Conservation (phyloP, 2,113 vertebrate species). For the Typhlomys cinereus region DNA sequence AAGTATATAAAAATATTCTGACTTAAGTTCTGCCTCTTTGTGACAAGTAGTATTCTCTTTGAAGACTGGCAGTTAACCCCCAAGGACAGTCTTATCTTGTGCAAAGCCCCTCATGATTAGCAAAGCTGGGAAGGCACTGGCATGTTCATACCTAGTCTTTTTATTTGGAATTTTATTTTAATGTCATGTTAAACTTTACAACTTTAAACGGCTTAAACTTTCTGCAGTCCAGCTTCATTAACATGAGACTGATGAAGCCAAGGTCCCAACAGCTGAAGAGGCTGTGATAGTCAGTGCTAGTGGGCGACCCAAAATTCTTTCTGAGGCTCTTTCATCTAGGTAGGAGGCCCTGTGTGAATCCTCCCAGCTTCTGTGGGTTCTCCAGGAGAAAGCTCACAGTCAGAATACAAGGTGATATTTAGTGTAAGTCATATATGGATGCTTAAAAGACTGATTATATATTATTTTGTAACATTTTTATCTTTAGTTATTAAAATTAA, state of each 20-base stretch:
- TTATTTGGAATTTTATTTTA: constrained; percentile 17
- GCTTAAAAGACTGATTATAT: background rate
- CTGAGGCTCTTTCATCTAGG: background rate
- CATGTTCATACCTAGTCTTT: background rate
- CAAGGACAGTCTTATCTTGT: background rate
- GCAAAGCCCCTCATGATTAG: background rate
- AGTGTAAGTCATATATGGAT: background rate
- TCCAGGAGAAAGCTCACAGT: background rate
- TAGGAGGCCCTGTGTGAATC: background rate
- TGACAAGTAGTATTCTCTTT: background rate
- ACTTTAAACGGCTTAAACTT: background rate
- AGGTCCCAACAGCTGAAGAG: background rate
- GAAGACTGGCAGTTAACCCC: background rate
- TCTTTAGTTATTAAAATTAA: background rate
- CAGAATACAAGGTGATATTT: background rate
- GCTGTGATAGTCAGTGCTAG: background rate
- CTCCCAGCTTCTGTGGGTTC: background rate
- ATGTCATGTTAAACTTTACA: background rate
- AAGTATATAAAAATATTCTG: background rate
- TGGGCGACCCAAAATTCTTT: background rate
- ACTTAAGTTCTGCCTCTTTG: background rate
- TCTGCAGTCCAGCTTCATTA: background rate
- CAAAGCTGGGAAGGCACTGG: background rate
- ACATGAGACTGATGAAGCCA: background rate
- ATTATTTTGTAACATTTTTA: background rate